A percentile compares a stretch with the other conserved stretches of the same genome.
Conservation (phyloP, 1,140 invertebrate species). For the Homalodisca vitripennis region DNA sequence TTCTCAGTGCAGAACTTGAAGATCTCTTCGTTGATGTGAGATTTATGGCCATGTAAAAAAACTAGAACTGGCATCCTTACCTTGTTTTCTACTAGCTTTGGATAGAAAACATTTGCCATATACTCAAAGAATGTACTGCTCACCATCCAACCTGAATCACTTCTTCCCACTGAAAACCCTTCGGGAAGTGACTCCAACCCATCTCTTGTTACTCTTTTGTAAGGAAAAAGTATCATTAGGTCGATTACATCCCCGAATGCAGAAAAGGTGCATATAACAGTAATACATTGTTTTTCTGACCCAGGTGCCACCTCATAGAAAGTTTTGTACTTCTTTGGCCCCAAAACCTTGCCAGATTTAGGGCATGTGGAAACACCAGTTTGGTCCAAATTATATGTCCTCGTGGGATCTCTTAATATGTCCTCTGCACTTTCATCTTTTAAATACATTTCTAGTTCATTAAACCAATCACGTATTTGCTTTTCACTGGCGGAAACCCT, state of each 20-base stretch:
- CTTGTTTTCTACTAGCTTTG: constrained; percentile 38
- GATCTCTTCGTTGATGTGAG: constrained; percentile 45
- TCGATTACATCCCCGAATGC: constrained; percentile 39
- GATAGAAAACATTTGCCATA: constrained; percentile 45
- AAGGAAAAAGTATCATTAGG: constrained; percentile 47
- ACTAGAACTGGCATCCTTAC: constrained; percentile 29
- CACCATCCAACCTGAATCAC: constrained; percentile 47
- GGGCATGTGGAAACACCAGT: background rate
- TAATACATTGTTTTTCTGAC: constrained; percentile 46
- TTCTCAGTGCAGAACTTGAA: constrained; percentile 47
- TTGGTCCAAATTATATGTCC: background rate
- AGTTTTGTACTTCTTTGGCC: constrained; percentile 43
- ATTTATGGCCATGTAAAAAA: constrained; percentile 48
- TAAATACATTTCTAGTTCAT: background rate
- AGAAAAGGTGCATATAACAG: constrained; percentile 43
- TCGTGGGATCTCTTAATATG: background rate
- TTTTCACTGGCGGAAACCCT: background rate
- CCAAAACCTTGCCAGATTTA: constrained; percentile 39
- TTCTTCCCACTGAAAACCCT: constrained; percentile 44
- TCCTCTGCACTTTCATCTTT: background rate
- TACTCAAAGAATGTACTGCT: constrained; percentile 46
- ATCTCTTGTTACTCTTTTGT: constrained; percentile 43
- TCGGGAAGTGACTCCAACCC: constrained; percentile 39
- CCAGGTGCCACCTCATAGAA: constrained; percentile 43
- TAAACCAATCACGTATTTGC: background rate